Base-by-base conservation (phyloP, 1,140 invertebrate genomes). In the Pteromalus puparum region DNA sequence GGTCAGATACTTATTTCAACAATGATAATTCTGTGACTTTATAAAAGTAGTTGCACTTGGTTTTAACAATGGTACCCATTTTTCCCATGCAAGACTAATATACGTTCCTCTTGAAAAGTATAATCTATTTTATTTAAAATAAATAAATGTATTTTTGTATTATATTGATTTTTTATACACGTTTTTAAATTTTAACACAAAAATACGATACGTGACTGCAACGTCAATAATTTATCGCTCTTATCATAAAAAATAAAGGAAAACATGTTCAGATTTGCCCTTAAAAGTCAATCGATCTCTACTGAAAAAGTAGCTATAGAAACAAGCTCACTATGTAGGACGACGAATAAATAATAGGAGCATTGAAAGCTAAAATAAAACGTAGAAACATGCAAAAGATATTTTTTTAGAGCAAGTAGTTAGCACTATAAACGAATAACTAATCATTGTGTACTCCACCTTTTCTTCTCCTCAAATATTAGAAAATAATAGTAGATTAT, bases 211-310 rank as follows among this genome's bases (percentile, higher is more conserved):
- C 28, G 48, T 46, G 24, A 80, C 4, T 34, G 30, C 67, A 34
- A 28, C 67, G 67, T 30, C 67, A 73, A 81, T 61, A 74, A 61
- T 73, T 61, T 48, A 73, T 34, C 18, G 53, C 0, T 72, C 15
- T 80, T 34, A 28, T 70, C 30, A 13, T 26, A 26, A 68, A 53
- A 38, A 6, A 53, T 28, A 28, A 81, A 74, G 21, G 34, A 73
- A 70, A 26, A 30, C 18, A 73, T 21, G 38, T 74, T 75, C 72
- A 61, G n/a, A 75, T 65, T 67, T n/a, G n/a, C 34, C 81, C 81
- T 75, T 75, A 82, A 72, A 65, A 82, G 81, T 82, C 81, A 82
- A 82, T 82, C 72, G 70, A 81, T 74, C 46, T 74, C 53, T 70
- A 83, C 76, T 72, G 10, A 80, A 84, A 65, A 30, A 74, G 46